phyloP scores from a whole-genome alignment of 2,888 invertebrate genomes.

The Gonocerus acuteangulatus region DNA sequence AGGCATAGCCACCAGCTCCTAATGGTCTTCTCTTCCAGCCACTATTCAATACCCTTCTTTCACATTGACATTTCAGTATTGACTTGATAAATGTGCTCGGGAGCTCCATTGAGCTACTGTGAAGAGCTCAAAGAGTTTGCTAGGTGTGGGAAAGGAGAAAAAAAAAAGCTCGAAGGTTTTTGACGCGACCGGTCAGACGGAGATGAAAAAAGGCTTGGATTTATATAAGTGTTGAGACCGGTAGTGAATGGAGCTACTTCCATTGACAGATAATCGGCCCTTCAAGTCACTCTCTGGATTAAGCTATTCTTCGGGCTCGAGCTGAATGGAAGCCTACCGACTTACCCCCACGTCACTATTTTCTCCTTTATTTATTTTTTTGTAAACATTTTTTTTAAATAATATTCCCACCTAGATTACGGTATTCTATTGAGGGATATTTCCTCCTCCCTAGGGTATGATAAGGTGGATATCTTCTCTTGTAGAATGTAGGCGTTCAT shows the following conservation, averaged over 20 bases:
- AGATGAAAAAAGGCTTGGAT: slow-evolving; percentile 11
- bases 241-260: slow-evolving; percentile 8
- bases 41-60: slow-evolving; percentile 29
- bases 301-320: slow-evolving; percentile 13
- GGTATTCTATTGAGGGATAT: too few relatives aligned
- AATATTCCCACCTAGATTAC: too few relatives aligned
- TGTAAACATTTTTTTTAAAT: too few relatives aligned
- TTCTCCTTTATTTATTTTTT: too few relatives aligned
- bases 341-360: too few relatives aligned
- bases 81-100: slow-evolving; percentile 33
- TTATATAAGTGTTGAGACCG: slow-evolving; percentile 21
- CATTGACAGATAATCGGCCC: slow-evolving; percentile 26
- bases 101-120: slow-evolving; percentile 11
- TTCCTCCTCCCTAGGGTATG: too few relatives aligned
- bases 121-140: slow-evolving; percentile 26
- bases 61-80: slow-evolving; percentile 35
- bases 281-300: slow-evolving; percentile 14
- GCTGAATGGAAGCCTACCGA: not conserved
- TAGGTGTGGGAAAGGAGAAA: slow-evolving; percentile 26
- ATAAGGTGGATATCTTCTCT: too few relatives aligned
- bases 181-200: slow-evolving; percentile 21
- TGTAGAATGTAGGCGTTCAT: too few relatives aligned
- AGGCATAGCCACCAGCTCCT: slow-evolving; percentile 3
- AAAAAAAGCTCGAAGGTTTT: slow-evolving; percentile 9
- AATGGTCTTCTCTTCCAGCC: slow-evolving; percentile 2